Conservation (phyloP, 2,113 vertebrate species). For the Myotis brandtii region DNA sequence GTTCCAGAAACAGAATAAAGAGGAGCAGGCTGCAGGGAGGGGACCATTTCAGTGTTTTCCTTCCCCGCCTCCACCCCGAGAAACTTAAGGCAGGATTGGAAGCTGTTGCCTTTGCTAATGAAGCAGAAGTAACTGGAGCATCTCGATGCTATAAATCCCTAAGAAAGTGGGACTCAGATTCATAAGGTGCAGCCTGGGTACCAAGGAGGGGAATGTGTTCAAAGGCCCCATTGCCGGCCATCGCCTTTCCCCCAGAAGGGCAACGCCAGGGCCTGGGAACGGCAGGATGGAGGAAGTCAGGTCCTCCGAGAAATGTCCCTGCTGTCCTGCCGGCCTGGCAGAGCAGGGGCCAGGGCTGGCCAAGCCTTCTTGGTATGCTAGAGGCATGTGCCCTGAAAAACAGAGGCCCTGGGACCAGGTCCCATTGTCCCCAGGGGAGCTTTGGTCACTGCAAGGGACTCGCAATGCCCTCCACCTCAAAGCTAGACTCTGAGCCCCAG, state of each 20-base stretch:
- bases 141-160: not conserved
- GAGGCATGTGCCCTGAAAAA: conserved; percentile 77
- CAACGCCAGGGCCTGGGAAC: conserved; percentile 68
- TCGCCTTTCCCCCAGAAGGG: not conserved
- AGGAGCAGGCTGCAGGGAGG: not conserved
- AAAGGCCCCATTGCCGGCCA: not conserved
- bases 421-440: conserved; percentile 14
- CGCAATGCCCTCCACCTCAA: not conserved
- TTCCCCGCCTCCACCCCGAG: not conserved
- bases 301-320: conserved; percentile 21
- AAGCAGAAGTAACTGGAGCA: not conserved
- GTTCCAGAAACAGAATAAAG: not conserved
- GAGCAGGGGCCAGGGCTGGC: not conserved
- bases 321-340: conserved; percentile 67
- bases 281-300: not conserved
- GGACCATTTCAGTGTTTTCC: not conserved
- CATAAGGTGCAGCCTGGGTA: not conserved
- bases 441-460: not conserved
- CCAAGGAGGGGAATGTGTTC: not conserved
- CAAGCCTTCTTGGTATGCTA: conserved; percentile 76
- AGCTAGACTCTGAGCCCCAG: not conserved
- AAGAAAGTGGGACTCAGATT: not conserved
- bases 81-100: not conserved
- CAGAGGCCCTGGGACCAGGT: not conserved
- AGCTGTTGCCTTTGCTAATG: not conserved